A percentile compares a stretch with the other conserved stretches of the same genome.
These are phyloP conservation scores for Leptoteleia sp. DNA, from an alignment of 1,140 invertebrate species.

Conservation along the genomic window DNA sequence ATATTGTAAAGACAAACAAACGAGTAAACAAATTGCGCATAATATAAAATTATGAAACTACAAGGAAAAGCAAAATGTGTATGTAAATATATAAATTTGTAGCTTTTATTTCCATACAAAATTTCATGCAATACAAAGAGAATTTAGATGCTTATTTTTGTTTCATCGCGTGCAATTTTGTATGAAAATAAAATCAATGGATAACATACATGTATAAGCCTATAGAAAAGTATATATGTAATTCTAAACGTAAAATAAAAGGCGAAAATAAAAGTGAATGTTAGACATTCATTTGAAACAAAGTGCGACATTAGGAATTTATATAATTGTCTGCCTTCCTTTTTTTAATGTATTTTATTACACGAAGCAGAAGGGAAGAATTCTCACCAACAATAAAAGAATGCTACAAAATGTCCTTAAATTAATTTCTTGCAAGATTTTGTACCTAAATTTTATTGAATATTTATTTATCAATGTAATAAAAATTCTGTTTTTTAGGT, in stretches of 20 bases:
- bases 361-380: not conserved
- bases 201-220: slow-evolving; percentile 37
- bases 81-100: slow-evolving; percentile 49
- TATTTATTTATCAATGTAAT: no score
- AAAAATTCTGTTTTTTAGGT: no score
- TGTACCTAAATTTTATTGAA: no score
- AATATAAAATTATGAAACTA: slow-evolving; percentile 9
- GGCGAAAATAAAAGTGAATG: slow-evolving; percentile 16
- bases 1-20: slow-evolving; percentile 1
- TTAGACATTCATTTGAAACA: slow-evolving; percentile 28
- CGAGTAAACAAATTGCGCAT: slow-evolving; percentile 5
- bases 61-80: slow-evolving; percentile 18
- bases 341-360: slow-evolving; percentile 1
- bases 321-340: slow-evolving; percentile 6
- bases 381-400: not conserved
- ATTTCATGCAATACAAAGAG: slow-evolving; percentile 19
- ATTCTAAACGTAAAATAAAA: slow-evolving; percentile 27
- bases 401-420: no score
- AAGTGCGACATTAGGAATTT: slow-evolving; percentile 10
- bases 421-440: no score
- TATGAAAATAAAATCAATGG: slow-evolving; percentile 25
- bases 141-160: slow-evolving; percentile 47
- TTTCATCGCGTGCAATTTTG: slow-evolving; percentile 38
- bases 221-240: slow-evolving; percentile 33
- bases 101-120: slow-evolving; percentile 34